These are phyloP conservation scores for Herpetotheres cachinnans DNA, from an alignment of 2,113 vertebrate species.

Conservation along the genomic window DNA sequence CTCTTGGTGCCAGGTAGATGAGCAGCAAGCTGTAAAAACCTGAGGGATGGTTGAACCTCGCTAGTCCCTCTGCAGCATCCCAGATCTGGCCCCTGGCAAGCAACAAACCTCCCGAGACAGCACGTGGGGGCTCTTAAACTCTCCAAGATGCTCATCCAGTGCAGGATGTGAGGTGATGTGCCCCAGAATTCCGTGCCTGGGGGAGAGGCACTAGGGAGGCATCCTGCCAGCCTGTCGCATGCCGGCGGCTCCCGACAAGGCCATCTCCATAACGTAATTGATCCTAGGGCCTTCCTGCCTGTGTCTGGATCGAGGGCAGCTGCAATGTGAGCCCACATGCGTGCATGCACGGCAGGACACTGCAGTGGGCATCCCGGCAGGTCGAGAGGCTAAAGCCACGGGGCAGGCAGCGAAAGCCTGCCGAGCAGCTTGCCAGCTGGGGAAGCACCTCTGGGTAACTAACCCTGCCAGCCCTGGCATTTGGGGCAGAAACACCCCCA, in stretches of 20 bases:
- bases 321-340: accelerated
- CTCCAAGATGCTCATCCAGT: accelerated
- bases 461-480: neutral
- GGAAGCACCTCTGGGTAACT: neutral
- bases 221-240: neutral
- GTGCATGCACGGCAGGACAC: neutral
- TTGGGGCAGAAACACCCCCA: neutral
- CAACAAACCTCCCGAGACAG: neutral
- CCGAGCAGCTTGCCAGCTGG: neutral
- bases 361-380: neutral
- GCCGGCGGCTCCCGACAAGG: neutral
- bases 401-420: neutral
- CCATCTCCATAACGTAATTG: neutral
- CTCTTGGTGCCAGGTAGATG: neutral
- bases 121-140: neutral
- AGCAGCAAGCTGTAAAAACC: neutral
- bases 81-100: neutral
- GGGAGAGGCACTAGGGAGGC: neutral
- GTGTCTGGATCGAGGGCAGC: neutral
- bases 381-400: neutral
- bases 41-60: neutral
- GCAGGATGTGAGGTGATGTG: accelerated
- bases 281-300: neutral
- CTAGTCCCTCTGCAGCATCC: neutral
- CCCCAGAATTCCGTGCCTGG: accelerated